A percentile compares a stretch with the other conserved stretches of the same genome.
Conservation (phyloP, 2,888 invertebrate species). For the Frankliniella intonsa region DNA sequence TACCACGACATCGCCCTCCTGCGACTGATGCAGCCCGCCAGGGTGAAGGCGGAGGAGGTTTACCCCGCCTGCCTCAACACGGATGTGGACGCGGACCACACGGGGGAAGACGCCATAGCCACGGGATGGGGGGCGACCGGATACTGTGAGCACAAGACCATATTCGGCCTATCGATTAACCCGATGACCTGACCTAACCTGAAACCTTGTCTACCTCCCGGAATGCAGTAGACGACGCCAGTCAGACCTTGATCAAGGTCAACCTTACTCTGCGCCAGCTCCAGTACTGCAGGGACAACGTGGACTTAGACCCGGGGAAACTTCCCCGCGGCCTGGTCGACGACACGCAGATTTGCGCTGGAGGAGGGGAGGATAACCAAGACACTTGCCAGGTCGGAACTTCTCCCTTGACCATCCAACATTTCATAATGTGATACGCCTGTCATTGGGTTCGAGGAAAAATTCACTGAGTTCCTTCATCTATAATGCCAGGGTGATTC, state of each 20-base stretch:
- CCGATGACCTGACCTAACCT: too few species aligned
- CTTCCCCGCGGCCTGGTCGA: background rate
- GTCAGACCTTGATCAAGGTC: background rate
- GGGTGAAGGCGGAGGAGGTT: background rate
- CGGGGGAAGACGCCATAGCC: background rate
- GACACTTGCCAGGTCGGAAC: background rate
- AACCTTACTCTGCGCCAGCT: background rate
- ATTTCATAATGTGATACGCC: too few species aligned
- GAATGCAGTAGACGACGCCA: background rate
- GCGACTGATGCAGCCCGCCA: background rate
- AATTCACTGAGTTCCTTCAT: too few species aligned
- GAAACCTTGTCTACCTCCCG: too few species aligned
- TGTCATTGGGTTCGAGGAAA: too few species aligned
- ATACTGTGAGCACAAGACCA: background rate
- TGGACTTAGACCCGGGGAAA: background rate
- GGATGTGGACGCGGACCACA: background rate
- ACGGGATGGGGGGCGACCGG: background rate
- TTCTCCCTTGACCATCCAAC: too few species aligned
- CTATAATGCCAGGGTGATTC: too few species aligned
- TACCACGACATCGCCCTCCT: conserved; percentile 1
- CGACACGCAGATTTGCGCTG: background rate
- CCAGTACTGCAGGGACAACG: background rate
- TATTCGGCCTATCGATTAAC: too few species aligned
- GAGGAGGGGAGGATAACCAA: background rate
- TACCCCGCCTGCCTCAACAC: background rate